phyloP scores from a whole-genome alignment of 2,113 vertebrate species.

The Mohoua ochrocephala region DNA sequence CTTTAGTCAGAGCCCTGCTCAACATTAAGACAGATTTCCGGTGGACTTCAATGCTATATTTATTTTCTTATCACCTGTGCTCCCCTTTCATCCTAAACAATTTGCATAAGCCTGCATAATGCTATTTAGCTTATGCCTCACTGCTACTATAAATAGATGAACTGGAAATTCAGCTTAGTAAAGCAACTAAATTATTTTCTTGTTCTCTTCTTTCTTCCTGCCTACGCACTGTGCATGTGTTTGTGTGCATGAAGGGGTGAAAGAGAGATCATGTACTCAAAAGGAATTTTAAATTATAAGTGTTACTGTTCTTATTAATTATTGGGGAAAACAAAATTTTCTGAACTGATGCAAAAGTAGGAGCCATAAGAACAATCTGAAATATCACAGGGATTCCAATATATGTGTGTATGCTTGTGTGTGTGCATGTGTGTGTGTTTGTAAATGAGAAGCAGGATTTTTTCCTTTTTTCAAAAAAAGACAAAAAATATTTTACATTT shows the following conservation, averaged over 20 bases:
- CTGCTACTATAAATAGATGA: constrained; percentile 58
- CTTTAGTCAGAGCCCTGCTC: not conserved
- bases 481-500: not conserved
- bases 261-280: not conserved
- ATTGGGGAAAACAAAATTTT: not conserved
- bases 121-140: constrained; percentile 42
- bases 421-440: not conserved
- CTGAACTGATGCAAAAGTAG: not conserved
- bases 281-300: not conserved
- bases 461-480: accelerated
- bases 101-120: constrained; percentile 64
- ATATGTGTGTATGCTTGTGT: not conserved
- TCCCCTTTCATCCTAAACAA: constrained; percentile 3
- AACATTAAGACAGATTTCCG: not conserved
- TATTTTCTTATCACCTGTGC: not conserved
- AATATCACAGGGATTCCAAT: not conserved
- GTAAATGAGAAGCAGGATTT: not conserved
- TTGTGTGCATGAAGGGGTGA: not conserved
- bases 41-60: not conserved
- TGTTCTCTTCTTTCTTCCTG: not conserved
- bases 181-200: constrained; percentile 41
- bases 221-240: not conserved
- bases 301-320: not conserved
- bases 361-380: not conserved
- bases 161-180: constrained; percentile 46